phyloP scores from a whole-genome alignment of 2,797 vertebrate species.

The Babyrousa celebensis region DNA sequence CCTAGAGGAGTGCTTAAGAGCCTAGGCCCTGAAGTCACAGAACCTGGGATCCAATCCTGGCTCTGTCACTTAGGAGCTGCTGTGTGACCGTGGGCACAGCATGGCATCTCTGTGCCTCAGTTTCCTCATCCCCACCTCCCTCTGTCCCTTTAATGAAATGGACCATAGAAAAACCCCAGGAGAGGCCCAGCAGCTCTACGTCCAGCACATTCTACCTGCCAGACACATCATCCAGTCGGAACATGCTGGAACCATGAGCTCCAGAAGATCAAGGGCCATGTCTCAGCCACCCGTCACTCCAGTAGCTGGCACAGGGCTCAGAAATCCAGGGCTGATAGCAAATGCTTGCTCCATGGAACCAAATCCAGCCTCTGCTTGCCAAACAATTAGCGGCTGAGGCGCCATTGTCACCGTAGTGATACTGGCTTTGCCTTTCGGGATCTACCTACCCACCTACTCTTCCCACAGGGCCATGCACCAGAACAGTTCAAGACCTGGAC shows the following conservation, averaged over 20 bases:
- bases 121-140: neutral
- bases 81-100: neutral
- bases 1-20: neutral
- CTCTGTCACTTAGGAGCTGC: neutral
- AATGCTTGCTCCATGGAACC: neutral
- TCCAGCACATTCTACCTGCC: neutral
- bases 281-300: neutral
- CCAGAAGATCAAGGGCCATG: neutral
- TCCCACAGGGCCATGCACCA: rapidly evolving
- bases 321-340: too few relatives aligned
- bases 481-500: neutral
- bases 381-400: rapidly evolving
- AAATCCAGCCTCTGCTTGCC: neutral
- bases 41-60: neutral
- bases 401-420: rapidly evolving
- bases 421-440: neutral
- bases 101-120: neutral
- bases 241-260: neutral
- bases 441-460: neutral
- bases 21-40: neutral
- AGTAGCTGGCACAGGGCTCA: neutral
- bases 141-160: neutral
- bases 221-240: neutral
- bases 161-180: neutral
- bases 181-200: neutral